Percentiles rank a stretch among this genome's conserved stretches.
phyloP scores from a whole-genome alignment of 2,888 invertebrate genomes.

The Drosophila tanythrix region DNA sequence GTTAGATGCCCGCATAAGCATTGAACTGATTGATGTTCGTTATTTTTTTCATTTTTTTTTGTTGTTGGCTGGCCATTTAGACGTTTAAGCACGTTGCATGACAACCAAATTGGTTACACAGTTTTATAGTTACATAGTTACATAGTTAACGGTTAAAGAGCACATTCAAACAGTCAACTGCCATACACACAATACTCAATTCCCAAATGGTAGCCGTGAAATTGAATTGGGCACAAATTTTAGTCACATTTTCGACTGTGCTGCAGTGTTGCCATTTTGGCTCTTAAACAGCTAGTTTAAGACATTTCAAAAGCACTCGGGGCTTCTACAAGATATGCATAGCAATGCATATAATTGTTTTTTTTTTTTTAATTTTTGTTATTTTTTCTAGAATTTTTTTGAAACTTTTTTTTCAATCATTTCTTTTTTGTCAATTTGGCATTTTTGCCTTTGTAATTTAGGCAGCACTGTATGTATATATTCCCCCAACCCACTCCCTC shows the following conservation, averaged over 20 bases:
- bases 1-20: constrained; percentile 10
- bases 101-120: constrained; percentile 8
- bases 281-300: not conserved
- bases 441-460: not conserved
- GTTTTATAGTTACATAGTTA: not conserved
- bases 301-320: not conserved
- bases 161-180: not conserved
- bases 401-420: accelerated
- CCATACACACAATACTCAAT: not conserved
- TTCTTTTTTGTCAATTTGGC: not conserved
- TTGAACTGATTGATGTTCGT: constrained; percentile 13
- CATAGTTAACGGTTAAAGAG: constrained; percentile 2
- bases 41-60: not conserved
- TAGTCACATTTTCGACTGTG: not conserved
- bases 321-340: not conserved
- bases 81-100: constrained; percentile 5
- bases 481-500: not conserved
- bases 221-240: constrained; percentile 9
- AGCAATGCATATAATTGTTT: not conserved
- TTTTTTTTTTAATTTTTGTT: not conserved
- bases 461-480: not conserved
- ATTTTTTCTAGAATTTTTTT: not conserved
- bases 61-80: constrained; percentile 5
- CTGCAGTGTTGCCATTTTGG: constrained; percentile 3
- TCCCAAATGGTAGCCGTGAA: constrained; percentile 5